A percentile compares a stretch with the other conserved stretches of the same genome.
Evolutionary conservation across 2,888 invertebrate species (phyloP).

Genomic region (Eupithecia exiguata): DNA sequence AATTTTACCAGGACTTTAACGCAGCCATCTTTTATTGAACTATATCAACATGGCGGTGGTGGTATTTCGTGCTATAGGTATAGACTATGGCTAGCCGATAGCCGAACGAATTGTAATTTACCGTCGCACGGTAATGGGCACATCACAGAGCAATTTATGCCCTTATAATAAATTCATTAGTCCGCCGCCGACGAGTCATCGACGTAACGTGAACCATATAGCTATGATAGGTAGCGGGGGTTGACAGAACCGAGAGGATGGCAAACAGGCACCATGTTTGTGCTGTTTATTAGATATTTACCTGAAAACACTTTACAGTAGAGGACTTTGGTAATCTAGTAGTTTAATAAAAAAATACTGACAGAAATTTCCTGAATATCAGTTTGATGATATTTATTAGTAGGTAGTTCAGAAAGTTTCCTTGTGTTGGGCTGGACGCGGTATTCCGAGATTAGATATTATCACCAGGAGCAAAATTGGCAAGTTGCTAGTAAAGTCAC

Average conservation of each 20-base stretch:
- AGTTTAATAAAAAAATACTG: background rate
- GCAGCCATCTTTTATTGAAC: background rate
- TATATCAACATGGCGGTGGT: background rate
- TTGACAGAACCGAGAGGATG: background rate
- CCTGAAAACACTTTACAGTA: background rate
- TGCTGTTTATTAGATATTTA: background rate
- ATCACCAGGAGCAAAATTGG: constrained; percentile 24
- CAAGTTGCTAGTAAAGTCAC: constrained; percentile 44
- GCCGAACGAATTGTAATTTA: constrained; percentile 78
- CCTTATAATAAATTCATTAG: constrained; percentile 84
- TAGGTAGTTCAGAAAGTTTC: background rate
- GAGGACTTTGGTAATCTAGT: background rate
- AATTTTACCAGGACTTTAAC: background rate
- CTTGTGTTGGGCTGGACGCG: background rate
- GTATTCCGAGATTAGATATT: constrained; percentile 9
- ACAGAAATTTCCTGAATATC: background rate
- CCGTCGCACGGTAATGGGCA: constrained; percentile 76
- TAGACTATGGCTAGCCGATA: constrained; percentile 8
- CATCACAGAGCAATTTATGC: constrained; percentile 81
- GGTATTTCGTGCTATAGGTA: constrained; percentile 5
- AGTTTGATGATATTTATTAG: background rate
- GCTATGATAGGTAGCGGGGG: constrained; percentile 12
- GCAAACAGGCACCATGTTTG: background rate
- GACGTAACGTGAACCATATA: constrained; percentile 45
- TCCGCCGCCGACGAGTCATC: constrained; percentile 41